A percentile compares a stretch with the other conserved stretches of the same genome.
Conservation (phyloP, 2,113 vertebrate genomes). For the Cisticola juncidis region DNA sequence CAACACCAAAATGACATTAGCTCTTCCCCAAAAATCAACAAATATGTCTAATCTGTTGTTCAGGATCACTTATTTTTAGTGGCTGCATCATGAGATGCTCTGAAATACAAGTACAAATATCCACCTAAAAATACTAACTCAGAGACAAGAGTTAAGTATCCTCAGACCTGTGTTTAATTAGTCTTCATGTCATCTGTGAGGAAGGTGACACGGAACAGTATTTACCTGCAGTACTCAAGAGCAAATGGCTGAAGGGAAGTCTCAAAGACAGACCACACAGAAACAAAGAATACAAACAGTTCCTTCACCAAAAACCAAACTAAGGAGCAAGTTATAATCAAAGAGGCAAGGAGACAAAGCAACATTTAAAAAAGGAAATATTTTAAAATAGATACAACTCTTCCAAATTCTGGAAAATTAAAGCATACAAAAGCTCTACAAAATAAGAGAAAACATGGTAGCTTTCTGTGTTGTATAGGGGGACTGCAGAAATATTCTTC, state of each 20-base stretch:
- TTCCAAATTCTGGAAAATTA: neutral
- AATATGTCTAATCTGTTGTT: conserved; percentile 58
- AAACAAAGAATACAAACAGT: neutral
- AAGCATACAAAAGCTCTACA: neutral
- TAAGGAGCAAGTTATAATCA: neutral
- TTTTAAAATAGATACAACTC: neutral
- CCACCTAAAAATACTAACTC: neutral
- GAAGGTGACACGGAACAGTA: neutral
- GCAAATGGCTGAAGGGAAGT: neutral
- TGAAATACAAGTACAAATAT: conserved; percentile 1
- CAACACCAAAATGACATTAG: conserved; percentile 50
- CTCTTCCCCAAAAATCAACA: conserved; percentile 48
- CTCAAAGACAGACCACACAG: neutral
- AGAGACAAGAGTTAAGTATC: neutral
- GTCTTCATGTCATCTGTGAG: neutral
- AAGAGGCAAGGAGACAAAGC: neutral
- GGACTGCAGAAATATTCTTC: neutral
- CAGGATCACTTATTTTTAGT: conserved; percentile 50
- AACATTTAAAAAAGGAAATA: neutral
- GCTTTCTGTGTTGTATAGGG: neutral
- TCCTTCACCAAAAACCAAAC: neutral
- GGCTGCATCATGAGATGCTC: neutral
- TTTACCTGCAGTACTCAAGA: neutral
- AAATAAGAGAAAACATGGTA: neutral
- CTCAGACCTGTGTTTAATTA: neutral